Percentiles rank a stretch among this genome's conserved stretches.
Evolutionary conservation across 2,797 vertebrate genomes (phyloP).

Genomic region (Phataginus tetradactyla): DNA sequence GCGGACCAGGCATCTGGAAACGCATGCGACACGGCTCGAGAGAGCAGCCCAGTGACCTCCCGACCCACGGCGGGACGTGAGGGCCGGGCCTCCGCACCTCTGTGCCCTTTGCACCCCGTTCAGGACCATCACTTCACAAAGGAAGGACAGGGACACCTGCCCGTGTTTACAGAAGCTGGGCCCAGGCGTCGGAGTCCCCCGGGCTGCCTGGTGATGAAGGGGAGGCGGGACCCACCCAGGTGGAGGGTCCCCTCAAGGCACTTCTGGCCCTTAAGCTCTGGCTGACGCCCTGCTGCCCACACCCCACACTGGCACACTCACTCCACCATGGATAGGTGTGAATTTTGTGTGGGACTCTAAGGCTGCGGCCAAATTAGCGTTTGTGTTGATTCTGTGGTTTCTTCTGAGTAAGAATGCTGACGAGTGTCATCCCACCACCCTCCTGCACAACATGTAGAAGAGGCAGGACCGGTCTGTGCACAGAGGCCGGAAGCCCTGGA

Average conservation of each 20-base stretch:
- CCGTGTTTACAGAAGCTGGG: fast-evolving
- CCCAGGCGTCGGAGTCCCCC: fast-evolving
- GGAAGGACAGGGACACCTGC: too few species aligned
- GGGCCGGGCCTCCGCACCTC: background rate
- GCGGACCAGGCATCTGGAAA: fast-evolving
- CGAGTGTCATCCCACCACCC: too few species aligned
- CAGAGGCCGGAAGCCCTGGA: background rate
- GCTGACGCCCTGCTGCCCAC: too few species aligned
- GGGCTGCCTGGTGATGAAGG: background rate
- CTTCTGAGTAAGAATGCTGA: too few species aligned
- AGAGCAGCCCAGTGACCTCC: background rate
- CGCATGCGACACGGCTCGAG: fast-evolving
- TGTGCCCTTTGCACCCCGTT: too few species aligned
- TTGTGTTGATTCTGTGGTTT: too few species aligned
- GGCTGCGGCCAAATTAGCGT: background rate
- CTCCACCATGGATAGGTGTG: too few species aligned
- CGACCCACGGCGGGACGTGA: fast-evolving
- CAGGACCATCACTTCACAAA: fast-evolving
- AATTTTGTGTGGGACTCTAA: fast-evolving
- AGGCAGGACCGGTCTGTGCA: background rate
- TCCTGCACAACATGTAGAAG: fast-evolving
- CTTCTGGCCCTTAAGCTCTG: background rate
- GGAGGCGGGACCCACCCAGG: fast-evolving
- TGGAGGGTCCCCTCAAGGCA: too few species aligned
- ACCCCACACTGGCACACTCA: too few species aligned